Evolutionary conservation across 37 sponge, comb jelly and placozoan species (phyloP), one percentile per base, ranked within the genome.

Genomic region (Cladorhizidae sp.): DNA sequence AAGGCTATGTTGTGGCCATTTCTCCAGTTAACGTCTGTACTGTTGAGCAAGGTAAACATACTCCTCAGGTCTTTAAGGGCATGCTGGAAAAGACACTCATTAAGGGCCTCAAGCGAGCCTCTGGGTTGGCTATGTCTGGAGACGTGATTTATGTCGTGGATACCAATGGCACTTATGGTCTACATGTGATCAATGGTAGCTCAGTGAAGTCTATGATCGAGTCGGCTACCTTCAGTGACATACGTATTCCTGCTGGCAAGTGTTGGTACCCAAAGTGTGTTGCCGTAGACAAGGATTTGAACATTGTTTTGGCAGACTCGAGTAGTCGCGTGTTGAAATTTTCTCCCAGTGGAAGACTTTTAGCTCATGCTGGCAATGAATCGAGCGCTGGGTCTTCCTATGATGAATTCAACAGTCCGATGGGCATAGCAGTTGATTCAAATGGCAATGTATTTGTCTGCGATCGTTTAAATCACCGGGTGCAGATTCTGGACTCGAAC

Each of bases 381-480:
- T 61, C 15, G 5, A 31, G 14, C 33, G 12, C 35, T 25, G 68
- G 79, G 18, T 39, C 37, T 26, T 18, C 50, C 20, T 63, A 64
- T n/a, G 28, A 54, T 28, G 54, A 80, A 41, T 90, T 90, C 41
- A 59, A 75, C 18, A 32, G 57, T 49, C 90, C 90, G 64, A 64
- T 77, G 40, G 86, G 90, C n/a, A 45, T 90, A 15, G 67, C 64
- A 11, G 73, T 85, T 29, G 25, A 54, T 32, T 22, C 12, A 29
- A 36, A 43, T 45, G 85, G 81, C 2, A 21, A 57, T 7, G 67
- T 90, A 0, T 85, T 70, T 40, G 82, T 90, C 9, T 80, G 82
- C 71, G 90, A 90, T 68, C 25, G 78, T 21, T 45, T 39, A 0
- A 85, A 90, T 45, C 61, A 85, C 28, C 70, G 81, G 41, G 70